Percentiles rank a stretch among this genome's conserved stretches.
Conservation (phyloP, 2,797 vertebrate genomes). For the Pyrocephalus nanus region DNA sequence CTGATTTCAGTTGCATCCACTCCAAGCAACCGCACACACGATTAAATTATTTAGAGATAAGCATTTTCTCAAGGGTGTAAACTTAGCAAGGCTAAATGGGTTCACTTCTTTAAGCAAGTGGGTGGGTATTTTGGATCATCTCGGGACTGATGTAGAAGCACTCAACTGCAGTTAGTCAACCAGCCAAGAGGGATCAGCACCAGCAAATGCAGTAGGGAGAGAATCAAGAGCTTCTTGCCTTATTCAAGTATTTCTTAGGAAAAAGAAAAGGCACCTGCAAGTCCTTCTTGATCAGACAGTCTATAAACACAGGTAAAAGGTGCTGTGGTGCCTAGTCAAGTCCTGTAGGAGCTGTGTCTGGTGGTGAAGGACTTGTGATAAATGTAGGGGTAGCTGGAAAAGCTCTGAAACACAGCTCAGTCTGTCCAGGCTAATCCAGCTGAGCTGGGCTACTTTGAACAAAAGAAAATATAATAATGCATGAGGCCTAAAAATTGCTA, state of each 20-base stretch:
- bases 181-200: background rate
- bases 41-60: background rate
- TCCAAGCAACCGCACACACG: background rate
- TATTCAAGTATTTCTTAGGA: constrained; percentile 26
- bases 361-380: background rate
- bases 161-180: background rate
- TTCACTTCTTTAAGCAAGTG: background rate
- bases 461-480: background rate
- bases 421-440: background rate
- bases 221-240: constrained; percentile 29
- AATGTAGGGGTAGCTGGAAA: background rate
- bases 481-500: background rate
- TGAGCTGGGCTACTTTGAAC: background rate
- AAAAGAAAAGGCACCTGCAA: constrained; percentile 50
- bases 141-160: background rate
- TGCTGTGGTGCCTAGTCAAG: background rate
- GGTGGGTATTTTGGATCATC: background rate
- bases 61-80: background rate
- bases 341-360: background rate
- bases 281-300: constrained; percentile 50
- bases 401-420: background rate
- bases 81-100: background rate
- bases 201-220: background rate
- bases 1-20: background rate
- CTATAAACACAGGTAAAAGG: background rate